Percentiles rank a stretch among this genome's conserved stretches.
Evolutionary conservation across 1,140 invertebrate genomes (phyloP).

Genomic region (Grapholita molesta): DNA sequence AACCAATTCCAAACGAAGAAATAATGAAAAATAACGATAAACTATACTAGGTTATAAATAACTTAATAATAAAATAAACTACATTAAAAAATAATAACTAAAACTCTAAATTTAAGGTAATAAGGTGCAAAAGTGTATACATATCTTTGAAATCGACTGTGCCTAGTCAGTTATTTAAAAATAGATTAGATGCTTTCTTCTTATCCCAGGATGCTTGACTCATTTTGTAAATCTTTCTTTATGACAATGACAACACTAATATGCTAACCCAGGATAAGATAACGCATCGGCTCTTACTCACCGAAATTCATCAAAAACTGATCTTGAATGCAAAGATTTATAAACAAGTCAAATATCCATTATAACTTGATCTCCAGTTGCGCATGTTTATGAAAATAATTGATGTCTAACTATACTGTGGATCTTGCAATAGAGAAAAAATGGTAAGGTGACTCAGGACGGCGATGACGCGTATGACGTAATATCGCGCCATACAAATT

Average conservation of each 20-base stretch:
- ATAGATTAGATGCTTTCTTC: neutral
- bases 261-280: neutral
- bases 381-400: neutral
- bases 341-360: no score
- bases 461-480: neutral
- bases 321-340: no score
- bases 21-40: no score
- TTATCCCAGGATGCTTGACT: neutral
- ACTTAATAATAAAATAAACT: no score
- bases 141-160: no score
- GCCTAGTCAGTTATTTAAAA: neutral
- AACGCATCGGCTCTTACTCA: neutral
- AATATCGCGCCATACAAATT: neutral
- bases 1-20: no score
- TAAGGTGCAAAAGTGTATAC: no score
- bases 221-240: neutral
- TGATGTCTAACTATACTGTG: neutral
- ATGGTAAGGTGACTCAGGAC: neutral
- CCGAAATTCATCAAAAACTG: no score
- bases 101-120: no score
- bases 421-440: neutral
- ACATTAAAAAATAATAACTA: no score
- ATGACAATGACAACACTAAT: neutral
- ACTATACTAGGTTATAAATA: no score
- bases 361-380: no score